Base-by-base conservation (phyloP, 2,888 invertebrate species). In the Euclidia mi region DNA sequence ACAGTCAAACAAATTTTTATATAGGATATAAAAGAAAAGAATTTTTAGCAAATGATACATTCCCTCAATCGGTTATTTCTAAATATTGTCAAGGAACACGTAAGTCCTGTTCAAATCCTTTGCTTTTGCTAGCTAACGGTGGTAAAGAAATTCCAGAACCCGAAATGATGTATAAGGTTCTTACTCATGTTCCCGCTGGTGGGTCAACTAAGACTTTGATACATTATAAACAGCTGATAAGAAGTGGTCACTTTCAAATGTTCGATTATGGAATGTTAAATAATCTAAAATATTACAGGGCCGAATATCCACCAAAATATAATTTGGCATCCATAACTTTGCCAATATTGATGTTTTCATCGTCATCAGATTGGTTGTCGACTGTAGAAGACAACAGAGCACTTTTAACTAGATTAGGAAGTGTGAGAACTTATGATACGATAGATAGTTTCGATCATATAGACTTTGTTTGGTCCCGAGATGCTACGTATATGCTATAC, bases 201-300 rank as follows among this genome's bases (percentile, higher is more conserved):
- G 78, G 81, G 2, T 88, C 85, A 0, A 68, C 67, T 15, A 89
- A 84, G 45, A 81, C 83, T 0, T 59, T 88, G 10, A 43, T 78
- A 11, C 88, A 89, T 73, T 89, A 80, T 32, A 56, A 79, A 31
- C 89, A 89, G 55, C 56, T 84, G 11, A 65, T 85, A 4, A 76
- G 59, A 14, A 85, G 79, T 42, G 84, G 84, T 0, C 50, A 55
- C 14, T 87, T 88, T 53, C 71, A 78, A 56, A 37, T n/a, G 9
- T 49, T 34, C 11, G 34, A 49, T 3, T 11, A 34, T 9, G 49
- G 49, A 3, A 20, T 31, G 15, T 0, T 11, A 9, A 32, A 20
- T 10, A 48, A 48, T 14, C 10, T 15, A 1, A 40, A 40, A 20
- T 18, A 6, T 20, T 48, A 32, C 20, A 41, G 4, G 10, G 14